Percentiles rank a stretch among this genome's conserved stretches.
Evolutionary conservation across 2,113 vertebrate species (phyloP).

Genomic region (Dicentrarchus labrax): DNA sequence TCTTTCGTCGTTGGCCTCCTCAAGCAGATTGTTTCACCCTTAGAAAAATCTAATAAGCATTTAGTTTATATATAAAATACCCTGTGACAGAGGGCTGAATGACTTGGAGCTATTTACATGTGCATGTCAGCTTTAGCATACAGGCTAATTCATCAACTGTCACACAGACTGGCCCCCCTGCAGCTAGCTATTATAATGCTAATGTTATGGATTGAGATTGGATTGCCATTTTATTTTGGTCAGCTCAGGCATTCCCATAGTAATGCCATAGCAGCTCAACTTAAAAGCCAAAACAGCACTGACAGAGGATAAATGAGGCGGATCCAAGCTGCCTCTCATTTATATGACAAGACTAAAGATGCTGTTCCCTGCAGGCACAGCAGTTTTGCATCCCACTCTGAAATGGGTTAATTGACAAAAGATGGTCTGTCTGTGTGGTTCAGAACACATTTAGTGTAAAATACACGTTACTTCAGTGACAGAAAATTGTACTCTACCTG

Average conservation of each 20-base stretch:
- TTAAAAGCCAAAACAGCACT: constrained; percentile 34
- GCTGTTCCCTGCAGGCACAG: constrained; percentile 22
- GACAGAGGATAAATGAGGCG: constrained; percentile 54
- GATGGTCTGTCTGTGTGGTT: neutral
- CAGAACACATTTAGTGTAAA: constrained; percentile 6
- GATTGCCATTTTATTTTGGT: constrained; percentile 54
- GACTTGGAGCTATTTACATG: constrained; percentile 56
- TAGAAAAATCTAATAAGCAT: constrained; percentile 49
- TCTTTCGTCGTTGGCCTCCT: neutral
- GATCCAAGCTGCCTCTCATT: constrained; percentile 49
- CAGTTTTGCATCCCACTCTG: constrained; percentile 26
- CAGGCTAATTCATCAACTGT: constrained; percentile 69
- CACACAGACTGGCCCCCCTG: constrained; percentile 22
- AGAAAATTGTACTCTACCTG: neutral
- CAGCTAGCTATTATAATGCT: constrained; percentile 63
- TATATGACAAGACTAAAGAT: constrained; percentile 45
- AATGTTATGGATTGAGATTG: constrained; percentile 53
- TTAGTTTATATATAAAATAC: constrained; percentile 59
- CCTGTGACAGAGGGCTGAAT: constrained; percentile 51
- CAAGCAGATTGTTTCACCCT: constrained; percentile 30
- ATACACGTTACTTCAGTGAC: neutral
- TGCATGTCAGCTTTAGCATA: constrained; percentile 63
- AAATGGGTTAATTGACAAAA: constrained; percentile 32
- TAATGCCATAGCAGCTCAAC: constrained; percentile 29
- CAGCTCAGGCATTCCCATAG: constrained; percentile 22